A percentile compares a stretch with the other conserved stretches of the same genome.
Evolutionary conservation across 2,888 invertebrate species (phyloP).

Genomic region (Dasypogon diadema): DNA sequence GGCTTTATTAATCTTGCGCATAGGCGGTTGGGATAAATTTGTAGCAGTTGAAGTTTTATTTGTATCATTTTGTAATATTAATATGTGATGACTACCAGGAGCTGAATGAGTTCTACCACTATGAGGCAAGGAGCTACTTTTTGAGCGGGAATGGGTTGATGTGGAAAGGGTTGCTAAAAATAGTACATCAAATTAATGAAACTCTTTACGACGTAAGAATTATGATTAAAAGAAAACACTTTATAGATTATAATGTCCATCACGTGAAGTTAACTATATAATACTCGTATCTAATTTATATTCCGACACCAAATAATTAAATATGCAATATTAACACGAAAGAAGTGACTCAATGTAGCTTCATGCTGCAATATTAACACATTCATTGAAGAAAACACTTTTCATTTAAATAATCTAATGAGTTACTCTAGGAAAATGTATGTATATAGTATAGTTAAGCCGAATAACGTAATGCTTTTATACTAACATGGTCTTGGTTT

Average conservation of each 20-base stretch:
- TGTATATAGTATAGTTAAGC: not conserved
- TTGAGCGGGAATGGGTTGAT: constrained; percentile 79
- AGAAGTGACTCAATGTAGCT: constrained; percentile 26
- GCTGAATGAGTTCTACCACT: constrained; percentile 66
- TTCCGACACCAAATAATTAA: no score
- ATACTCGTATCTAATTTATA: no score
- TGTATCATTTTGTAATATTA: constrained; percentile 63
- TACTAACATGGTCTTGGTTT: constrained; percentile 80
- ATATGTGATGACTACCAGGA: constrained; percentile 64
- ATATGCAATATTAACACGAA: constrained; percentile 4
- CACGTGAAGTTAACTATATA: not conserved
- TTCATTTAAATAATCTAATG: constrained; percentile 19
- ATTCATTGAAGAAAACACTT: constrained; percentile 29
- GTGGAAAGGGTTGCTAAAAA: constrained; percentile 82
- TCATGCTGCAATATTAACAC: constrained; percentile 34
- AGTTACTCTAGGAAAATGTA: constrained; percentile 19
- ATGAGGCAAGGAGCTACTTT: constrained; percentile 74
- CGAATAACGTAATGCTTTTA: not conserved
- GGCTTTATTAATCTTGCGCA: constrained; percentile 60
- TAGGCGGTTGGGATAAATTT: constrained; percentile 56
- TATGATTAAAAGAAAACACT: constrained; percentile 2
- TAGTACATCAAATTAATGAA: constrained; percentile 56
- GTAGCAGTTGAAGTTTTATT: constrained; percentile 61
- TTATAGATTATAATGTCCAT: constrained; percentile 18
- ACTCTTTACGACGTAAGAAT: constrained; percentile 35